Base-by-base conservation (phyloP, 2,888 invertebrate genomes). In the Furcula furcula region DNA sequence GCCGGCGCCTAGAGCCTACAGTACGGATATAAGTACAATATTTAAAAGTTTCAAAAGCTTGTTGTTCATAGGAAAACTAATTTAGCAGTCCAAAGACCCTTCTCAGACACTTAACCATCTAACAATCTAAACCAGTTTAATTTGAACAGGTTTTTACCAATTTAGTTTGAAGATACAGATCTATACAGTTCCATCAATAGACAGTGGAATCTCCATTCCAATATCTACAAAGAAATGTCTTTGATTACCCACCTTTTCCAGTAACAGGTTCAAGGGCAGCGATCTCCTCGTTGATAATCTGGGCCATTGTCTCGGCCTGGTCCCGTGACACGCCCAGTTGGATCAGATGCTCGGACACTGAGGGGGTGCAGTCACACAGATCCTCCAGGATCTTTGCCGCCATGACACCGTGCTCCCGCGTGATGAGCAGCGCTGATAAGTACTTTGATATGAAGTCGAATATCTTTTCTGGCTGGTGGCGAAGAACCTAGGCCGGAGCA, bases 381-480 rank as follows among this genome's bases (percentile, higher is more conserved):
- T 88, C 85, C 0, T 86, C 83, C 12, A 88, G 54, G 1, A 88
- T 73, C 50, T 66, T 80, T 4, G 82, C 68, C 0, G 88, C 78
- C 55, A 88, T 63, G 21, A 86, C 51, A 0, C 87, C 88, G 30
- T 88, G 86, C 69, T 95, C 94, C 4, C 94, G 87, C 0, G 94
- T 93, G 15, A 92, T 90, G 28, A 94, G 77, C 22, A 94, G 78
- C 0, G 91, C 92, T 34, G 94, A 93, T 6, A 94, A 76, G 66
- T 95, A 95, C 70, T 94, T 93, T 1, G 94, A 91, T 51, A 95
- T 92, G 67, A 93, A 95, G 40, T 90, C 89, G 59, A 91, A 92
- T 3, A 93, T 83, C 14, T 93, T 88, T 11, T 77, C 69, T 0
- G 95, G 95, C 53, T 94, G 93, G 25, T 86, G 90, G 15, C 94